Evolutionary conservation across 2,888 invertebrate genomes (phyloP), one percentile per base, ranked within the genome.

Genomic region (Drosophila borealis): DNA sequence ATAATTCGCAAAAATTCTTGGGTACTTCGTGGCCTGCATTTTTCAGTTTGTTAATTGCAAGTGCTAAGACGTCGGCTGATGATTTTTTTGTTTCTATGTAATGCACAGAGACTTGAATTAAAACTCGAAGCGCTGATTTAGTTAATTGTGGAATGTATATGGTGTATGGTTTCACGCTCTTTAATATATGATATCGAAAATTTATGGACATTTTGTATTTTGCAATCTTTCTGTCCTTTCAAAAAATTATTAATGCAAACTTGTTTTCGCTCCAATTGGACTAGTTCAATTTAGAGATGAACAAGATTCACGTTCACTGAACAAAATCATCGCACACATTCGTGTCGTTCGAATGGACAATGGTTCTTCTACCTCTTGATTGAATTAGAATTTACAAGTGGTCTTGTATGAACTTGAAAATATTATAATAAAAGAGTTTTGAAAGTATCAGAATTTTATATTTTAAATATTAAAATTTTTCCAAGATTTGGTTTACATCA

Each of bases 1-100:
- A 94, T 57, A 94, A 90, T 82, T 94, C 93, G 64, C 93, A 93
- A 67, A 94, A 91, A 68, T 93, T 91, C 51, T 91, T 91, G 13
- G 93, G 93, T 41, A 92, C 91, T 68, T 91, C 90, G 61, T 91
- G 90, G 0, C 92, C 92, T n/a, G 91, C 89, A 78, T 92, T 91
- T 62, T 91, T 90, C 5, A 93, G 73, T 78, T 92, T 92, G 49
- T 90, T 92, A 21, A 92, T 73, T 14, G 93, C 92, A 48, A 92
- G 79, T 45, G 92, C 92, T 36, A 93, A 77, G 0, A 92, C 92
- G 62, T 92, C 93, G 0, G 92, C 88, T 1, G 92, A 91, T 44
- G 92, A 92, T 62, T 92, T 92, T 4, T 88, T 89, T 49, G 91
- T 92, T 74, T 92, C 93, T 33, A 92, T 91, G 33, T 92, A 92